Conservation (phyloP, 2,888 invertebrate species). For the Drosophila anceps region DNA sequence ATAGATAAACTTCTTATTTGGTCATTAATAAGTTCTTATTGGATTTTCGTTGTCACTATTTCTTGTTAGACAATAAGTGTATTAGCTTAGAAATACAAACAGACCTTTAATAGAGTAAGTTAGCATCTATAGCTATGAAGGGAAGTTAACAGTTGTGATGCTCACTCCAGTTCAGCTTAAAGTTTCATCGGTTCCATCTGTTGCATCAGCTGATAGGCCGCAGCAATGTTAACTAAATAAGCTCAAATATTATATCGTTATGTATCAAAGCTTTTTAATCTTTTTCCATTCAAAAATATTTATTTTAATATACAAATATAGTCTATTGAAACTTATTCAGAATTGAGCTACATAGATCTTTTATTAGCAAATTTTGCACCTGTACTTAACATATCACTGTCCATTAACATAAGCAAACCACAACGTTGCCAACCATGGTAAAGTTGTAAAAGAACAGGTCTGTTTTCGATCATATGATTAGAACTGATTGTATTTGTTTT, state of each 20-base stretch:
- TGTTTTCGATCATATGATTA: conserved; percentile 53
- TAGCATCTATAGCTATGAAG: conserved; percentile 12
- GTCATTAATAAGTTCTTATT: not conserved
- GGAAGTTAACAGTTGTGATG: conserved; percentile 37
- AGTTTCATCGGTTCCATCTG: not conserved
- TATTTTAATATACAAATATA: not conserved
- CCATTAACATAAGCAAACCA: conserved; percentile 7
- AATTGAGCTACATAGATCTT: not conserved
- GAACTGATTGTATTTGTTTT: conserved; percentile 5
- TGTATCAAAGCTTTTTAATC: not conserved
- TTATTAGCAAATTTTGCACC: not conserved
- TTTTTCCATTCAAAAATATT: not conserved
- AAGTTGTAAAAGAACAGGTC: conserved; percentile 21
- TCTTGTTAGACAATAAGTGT: not conserved
- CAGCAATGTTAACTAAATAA: not conserved
- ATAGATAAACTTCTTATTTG: not conserved
- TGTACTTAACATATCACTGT: conserved; percentile 19
- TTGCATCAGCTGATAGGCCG: not conserved
- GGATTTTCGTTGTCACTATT: too few relatives aligned
- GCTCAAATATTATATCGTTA: not conserved
- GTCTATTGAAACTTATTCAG: not conserved
- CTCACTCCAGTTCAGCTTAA: conserved; percentile 7
- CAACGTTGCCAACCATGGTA: conserved; percentile 27
- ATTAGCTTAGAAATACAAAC: not conserved
- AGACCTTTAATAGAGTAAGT: conserved; percentile 4